Evolutionary conservation across 2,888 invertebrate genomes (phyloP).

Genomic region (Eupithecia insigniata): DNA sequence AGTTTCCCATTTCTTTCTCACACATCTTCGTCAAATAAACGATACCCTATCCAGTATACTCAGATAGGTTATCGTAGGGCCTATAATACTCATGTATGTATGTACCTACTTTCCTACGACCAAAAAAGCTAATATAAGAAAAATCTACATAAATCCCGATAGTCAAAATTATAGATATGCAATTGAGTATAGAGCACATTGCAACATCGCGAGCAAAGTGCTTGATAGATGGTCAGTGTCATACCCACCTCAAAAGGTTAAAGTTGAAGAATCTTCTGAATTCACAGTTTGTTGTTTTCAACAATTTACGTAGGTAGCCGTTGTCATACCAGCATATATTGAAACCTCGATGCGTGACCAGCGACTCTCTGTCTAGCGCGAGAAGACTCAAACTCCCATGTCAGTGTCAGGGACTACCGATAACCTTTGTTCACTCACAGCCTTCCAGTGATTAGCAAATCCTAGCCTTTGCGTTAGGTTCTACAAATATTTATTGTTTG

Average conservation of each 20-base stretch:
- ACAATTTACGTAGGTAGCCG: neutral
- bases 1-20: no score
- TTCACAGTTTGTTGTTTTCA: neutral
- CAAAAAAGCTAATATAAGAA: no score
- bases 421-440: slow-evolving; percentile 24
- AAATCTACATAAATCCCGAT: no score
- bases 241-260: neutral
- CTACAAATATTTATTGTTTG: slow-evolving; percentile 32
- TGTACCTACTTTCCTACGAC: no score
- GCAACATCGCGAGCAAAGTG: no score
- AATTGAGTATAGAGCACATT: no score
- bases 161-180: no score
- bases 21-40: no score
- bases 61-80: no score
- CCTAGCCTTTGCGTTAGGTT: slow-evolving; percentile 22
- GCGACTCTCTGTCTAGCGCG: slow-evolving; percentile 1
- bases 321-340: neutral
- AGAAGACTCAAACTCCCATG: neutral
- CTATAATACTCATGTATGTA: no score
- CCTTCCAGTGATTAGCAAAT: slow-evolving; percentile 26
- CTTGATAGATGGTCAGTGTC: neutral
- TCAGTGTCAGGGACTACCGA: neutral
- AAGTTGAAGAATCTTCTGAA: neutral
- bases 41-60: no score
- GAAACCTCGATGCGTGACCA: neutral